Base-by-base conservation (phyloP, 1,140 invertebrate genomes). In the Hormaphis cornu region DNA sequence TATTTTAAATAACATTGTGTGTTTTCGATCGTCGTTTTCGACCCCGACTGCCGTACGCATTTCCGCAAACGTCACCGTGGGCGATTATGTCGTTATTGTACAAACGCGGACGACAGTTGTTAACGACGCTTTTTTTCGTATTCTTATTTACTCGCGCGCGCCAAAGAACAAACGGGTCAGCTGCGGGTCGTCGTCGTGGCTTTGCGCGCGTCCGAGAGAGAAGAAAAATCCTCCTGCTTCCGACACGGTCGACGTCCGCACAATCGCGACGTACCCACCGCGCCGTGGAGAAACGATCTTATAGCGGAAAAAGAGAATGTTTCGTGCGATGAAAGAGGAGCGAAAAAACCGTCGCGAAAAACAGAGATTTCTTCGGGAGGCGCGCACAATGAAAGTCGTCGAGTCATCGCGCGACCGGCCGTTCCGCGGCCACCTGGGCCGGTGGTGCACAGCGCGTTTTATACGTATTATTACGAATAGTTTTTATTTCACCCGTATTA, bases 381-480 rank as follows among this genome's bases (percentile, higher is more conserved):
- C 30, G 30, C 30, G 54, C 44, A 66, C 61, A 66, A 66, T 66
- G 44, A 33, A 66, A 66, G 61, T 66, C 44, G 61, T 30, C 24
- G 42, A 66, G 61, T 66, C 61, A 66, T 66, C 61, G 61, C 61
- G 61, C n/a, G 50, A 50, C 28, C 61, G 61, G 61, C 50, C 61
- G 61, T n/a, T n/a, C n/a, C 54, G 18, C 6, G 54, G 44, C 61
- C 61, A 66, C 28, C 61, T 66, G 61, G 61, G 61, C 61, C n/a
- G n/a, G n/a, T n/a, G n/a, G n/a, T n/a, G n/a, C n/a, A n/a, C n/a
- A n/a, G n/a, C n/a, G n/a, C n/a, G n/a, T n/a, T n/a, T n/a, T n/a
- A n/a, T n/a, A n/a, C n/a, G n/a, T n/a, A n/a, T n/a, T n/a, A n/a
- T n/a, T n/a, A n/a, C n/a, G n/a, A n/a, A n/a, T n/a, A n/a, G n/a